These are phyloP conservation scores for Circaetus gallicus DNA, from an alignment of 2,113 vertebrate genomes.

Conservation along the genomic window DNA sequence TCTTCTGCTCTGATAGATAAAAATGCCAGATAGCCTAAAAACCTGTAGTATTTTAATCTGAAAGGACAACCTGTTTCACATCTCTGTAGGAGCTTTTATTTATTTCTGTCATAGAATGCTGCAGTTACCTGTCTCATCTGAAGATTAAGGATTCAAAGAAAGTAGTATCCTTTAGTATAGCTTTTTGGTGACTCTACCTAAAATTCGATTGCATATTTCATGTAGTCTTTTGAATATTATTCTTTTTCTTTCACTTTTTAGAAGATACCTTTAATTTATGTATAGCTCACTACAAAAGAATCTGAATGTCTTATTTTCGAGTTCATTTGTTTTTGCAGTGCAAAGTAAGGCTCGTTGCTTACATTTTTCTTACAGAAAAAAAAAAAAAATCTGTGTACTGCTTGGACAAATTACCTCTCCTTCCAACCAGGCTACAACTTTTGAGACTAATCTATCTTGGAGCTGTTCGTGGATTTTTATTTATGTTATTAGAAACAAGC, in stretches of 20 bases:
- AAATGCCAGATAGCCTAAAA: not conserved
- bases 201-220: not conserved
- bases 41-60: not conserved
- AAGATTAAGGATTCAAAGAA: not conserved
- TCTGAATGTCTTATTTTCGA: not conserved
- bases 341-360: not conserved
- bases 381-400: too few species aligned
- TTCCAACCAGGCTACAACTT: not conserved
- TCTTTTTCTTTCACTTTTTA: not conserved
- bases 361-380: not conserved
- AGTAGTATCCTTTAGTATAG: not conserved
- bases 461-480: not conserved
- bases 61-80: not conserved
- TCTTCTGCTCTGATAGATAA: not conserved
- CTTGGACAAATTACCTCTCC: conserved; percentile 5
- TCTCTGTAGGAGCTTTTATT: not conserved
- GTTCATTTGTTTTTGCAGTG: not conserved
- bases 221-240: not conserved
- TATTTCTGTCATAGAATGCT: not conserved
- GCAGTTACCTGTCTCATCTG: not conserved
- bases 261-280: not conserved
- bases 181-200: not conserved
- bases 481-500: not conserved
- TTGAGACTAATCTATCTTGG: not conserved
- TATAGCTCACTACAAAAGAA: not conserved